A percentile compares a stretch with the other conserved stretches of the same genome.
Conservation (phyloP, 2,113 vertebrate species). For the Cacatua alba region DNA sequence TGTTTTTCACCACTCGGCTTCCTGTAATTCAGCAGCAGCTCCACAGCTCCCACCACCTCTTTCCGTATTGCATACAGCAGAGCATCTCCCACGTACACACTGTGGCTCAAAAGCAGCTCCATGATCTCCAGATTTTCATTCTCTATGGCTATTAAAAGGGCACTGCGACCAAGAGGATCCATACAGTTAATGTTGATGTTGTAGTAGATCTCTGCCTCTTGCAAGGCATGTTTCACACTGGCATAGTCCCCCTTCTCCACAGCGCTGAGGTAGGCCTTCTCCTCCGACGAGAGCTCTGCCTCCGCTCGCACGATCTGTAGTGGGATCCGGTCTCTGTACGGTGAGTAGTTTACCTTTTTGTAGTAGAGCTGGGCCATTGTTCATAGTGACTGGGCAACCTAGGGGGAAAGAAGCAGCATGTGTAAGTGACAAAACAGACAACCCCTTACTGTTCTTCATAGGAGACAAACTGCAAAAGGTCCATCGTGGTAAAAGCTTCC, state of each 20-base stretch:
- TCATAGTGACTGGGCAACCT: conserved; percentile 78
- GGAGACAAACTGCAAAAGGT: background rate
- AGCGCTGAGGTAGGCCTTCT: conserved; percentile 92
- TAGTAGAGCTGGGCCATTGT: conserved; percentile 97
- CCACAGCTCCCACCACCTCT: conserved; percentile 97
- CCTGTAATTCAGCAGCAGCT: conserved; percentile 92
- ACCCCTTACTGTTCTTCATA: background rate
- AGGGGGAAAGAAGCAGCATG: background rate
- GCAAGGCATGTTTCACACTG: conserved; percentile 90
- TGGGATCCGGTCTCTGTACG: conserved; percentile 94
- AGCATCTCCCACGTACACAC: conserved; percentile 91
- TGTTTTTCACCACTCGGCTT: conserved; percentile 91
- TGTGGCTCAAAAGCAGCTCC: conserved; percentile 93
- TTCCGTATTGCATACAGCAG: conserved; percentile 96
- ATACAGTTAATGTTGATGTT: conserved; percentile 99
- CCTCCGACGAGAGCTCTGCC: conserved; percentile 90
- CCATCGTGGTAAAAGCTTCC: fast-evolving
- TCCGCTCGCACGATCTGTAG: conserved; percentile 95
- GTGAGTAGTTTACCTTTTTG: conserved; percentile 95
- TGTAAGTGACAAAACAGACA: background rate
- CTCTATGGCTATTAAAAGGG: conserved; percentile 97
- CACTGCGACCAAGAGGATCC: conserved; percentile 95
- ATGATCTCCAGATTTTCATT: conserved; percentile 98
- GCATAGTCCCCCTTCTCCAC: conserved; percentile 98
- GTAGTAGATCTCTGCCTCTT: conserved; percentile 97